Evolutionary conservation across 2,888 invertebrate species (phyloP).

Genomic region (Seira sanloemensis): DNA sequence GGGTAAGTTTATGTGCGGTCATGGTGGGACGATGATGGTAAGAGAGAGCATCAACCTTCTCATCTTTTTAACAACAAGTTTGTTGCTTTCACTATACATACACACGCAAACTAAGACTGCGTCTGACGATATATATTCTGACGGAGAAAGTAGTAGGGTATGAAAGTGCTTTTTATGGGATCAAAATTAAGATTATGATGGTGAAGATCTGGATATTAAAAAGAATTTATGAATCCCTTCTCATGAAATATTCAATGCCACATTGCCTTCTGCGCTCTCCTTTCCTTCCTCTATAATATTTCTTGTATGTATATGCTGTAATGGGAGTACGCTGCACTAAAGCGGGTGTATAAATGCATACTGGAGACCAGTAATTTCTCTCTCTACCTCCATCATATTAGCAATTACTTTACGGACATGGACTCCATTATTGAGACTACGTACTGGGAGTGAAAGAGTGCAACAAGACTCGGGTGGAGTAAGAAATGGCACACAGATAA

Average conservation of each 20-base stretch:
- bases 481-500: background rate
- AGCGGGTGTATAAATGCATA: constrained; percentile 30
- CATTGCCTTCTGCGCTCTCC: background rate
- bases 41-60: background rate
- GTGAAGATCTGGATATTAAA: constrained; percentile 38
- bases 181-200: constrained; percentile 16
- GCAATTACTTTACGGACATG: background rate
- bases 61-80: background rate
- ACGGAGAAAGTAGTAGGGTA: background rate
- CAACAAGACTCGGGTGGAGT: background rate
- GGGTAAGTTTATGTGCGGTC: background rate
- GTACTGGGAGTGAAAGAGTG: background rate
- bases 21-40: background rate
- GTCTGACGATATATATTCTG: too few species aligned
- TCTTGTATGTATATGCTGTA: background rate
- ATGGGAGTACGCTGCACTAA: background rate
- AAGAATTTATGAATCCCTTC: constrained; percentile 46
- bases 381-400: background rate
- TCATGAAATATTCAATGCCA: constrained; percentile 52
- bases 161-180: background rate
- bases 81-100: background rate
- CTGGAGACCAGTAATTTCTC: background rate
- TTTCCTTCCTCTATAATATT: constrained; percentile 23
- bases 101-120: too few species aligned
- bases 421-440: background rate